Base-by-base conservation (phyloP, 2,797 vertebrate species). In the Sebastes hubbsi region DNA sequence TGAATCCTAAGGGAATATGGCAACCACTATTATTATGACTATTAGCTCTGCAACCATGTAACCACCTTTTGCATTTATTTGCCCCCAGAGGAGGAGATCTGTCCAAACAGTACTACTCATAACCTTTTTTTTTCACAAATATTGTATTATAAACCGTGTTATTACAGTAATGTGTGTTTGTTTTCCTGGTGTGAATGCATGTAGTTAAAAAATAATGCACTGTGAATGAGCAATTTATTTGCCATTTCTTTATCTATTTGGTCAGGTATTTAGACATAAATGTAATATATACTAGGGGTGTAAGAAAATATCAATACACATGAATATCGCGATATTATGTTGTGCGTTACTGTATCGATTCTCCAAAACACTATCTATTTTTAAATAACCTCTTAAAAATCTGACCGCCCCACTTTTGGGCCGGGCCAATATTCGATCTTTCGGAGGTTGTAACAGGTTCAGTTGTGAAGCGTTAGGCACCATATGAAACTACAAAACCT, bases 1-100 rank as follows among this genome's bases (percentile, higher is more conserved):
- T 89, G 82, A 78, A 69, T 80, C 83, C 22, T 55, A 32, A 13
- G 75, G 71, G 74, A 75, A 62, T 36, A 29, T 52, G 63, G 52
- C 34, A 79, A 49, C 54, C 62, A 55, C 61, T 16, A 46, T 16
- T 46, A 46, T 58, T 75, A 42, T 80, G 58, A 60, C 27, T 55
- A 9, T 71, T 61, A 72, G 27, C 67, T 20, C 32, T 65, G 72
- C 27, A 61, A 36, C 79, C 60, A 61, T 69, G 46, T 46, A 72
- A 82, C 32, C 67, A 72, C 10, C 32, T 34, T 72, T 75, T 60
- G 24, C 64, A 67, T 70, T 73, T 72, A 64, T 61, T 8, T 25
- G 22, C 30, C 55, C 58, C 58, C 27, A 69, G 24, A 46, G 36
- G 59, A 62, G 29, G 10, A 49, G 60, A 68, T 77, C 18, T 52